Conservation (phyloP, 37 sponge, comb jelly and placozoan genomes). For the Chondrosia reniformis region DNA sequence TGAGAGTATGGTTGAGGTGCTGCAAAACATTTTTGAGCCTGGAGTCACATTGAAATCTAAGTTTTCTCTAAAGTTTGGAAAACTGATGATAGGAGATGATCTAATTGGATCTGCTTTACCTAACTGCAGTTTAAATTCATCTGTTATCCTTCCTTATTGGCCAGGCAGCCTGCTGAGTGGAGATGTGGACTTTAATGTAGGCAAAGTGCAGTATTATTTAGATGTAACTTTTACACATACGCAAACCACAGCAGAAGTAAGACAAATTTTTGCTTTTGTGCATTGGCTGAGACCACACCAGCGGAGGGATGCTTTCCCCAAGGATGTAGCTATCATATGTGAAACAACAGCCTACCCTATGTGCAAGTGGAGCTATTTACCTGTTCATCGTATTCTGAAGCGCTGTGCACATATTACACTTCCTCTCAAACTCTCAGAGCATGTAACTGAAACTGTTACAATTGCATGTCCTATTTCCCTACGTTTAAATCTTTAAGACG, state of each 20-base stretch:
- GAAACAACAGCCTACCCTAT: not conserved
- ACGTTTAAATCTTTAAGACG: slow-evolving; percentile 3
- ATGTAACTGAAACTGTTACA: slow-evolving; percentile 19
- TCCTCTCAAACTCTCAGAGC: not conserved
- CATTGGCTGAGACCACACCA: slow-evolving; percentile 36
- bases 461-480: slow-evolving; percentile 35
- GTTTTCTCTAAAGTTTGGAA: slow-evolving; percentile 11
- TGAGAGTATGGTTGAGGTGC: not conserved
- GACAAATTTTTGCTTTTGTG: slow-evolving; percentile 32
- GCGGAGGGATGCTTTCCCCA: slow-evolving; percentile 16
- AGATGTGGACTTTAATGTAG: slow-evolving; percentile 16
- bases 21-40: not conserved
- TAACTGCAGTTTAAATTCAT: slow-evolving; percentile 14
- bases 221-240: not conserved
- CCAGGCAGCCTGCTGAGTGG: slow-evolving; percentile 19
- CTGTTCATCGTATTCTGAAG: slow-evolving; percentile 37
- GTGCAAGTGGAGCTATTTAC: slow-evolving; percentile 29
- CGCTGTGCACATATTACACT: slow-evolving; percentile 24
- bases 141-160: slow-evolving; percentile 36
- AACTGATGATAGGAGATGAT: slow-evolving; percentile 10
- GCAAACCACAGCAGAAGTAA: not conserved
- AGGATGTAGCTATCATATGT: slow-evolving; percentile 31
- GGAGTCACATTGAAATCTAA: not conserved
- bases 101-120: slow-evolving; percentile 32
- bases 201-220: slow-evolving; percentile 33